Evolutionary conservation across 2,113 vertebrate species (phyloP).

Genomic region (Brienomyrus brachyistius): DNA sequence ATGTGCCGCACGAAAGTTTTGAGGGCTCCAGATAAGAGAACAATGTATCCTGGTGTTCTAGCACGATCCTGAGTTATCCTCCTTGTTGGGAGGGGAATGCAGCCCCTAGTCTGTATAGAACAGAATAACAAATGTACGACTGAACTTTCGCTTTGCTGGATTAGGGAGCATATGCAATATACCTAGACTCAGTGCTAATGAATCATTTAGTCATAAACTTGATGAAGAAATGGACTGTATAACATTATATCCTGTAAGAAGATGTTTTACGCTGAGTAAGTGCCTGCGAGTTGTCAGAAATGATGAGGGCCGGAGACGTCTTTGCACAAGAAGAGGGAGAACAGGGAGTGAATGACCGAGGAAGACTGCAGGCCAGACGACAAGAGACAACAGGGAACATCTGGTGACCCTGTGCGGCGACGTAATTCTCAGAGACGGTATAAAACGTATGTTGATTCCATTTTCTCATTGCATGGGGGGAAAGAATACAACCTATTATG

Average conservation of each 20-base stretch:
- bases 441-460: neutral
- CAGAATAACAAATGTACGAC: neutral
- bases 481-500: neutral
- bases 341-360: neutral
- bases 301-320: too few relatives aligned
- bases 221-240: neutral
- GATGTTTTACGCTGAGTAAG: too few relatives aligned
- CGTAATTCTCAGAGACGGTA: too few relatives aligned
- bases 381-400: too few relatives aligned
- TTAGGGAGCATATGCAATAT: neutral
- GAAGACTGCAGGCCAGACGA: neutral
- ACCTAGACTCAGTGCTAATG: neutral
- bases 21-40: neutral
- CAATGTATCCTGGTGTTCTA: neutral
- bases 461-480: neutral
- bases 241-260: too few relatives aligned
- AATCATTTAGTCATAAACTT: neutral
- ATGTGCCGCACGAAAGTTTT: neutral
- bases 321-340: too few relatives aligned
- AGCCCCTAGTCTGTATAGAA: neutral
- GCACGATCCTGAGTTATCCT: neutral
- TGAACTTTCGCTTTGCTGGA: neutral
- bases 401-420: too few relatives aligned
- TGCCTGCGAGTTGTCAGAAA: too few relatives aligned
- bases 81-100: neutral